Base-by-base conservation (phyloP, 1,140 invertebrate genomes). In the Drosophila navojoa region DNA sequence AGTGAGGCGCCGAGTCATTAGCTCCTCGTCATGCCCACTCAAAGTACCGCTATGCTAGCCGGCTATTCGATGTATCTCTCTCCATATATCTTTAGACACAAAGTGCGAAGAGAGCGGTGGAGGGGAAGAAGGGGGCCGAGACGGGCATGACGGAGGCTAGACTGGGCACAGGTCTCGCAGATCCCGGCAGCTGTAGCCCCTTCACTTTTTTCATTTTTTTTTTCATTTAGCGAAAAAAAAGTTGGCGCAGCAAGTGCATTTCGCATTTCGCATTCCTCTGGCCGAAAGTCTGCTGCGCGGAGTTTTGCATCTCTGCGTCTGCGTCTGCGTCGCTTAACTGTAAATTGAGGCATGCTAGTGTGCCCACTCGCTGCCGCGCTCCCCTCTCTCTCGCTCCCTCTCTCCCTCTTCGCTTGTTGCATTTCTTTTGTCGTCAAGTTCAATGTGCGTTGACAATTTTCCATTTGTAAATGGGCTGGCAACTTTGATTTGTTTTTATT, bases 401-500 rank as follows among this genome's bases (percentile, higher is more conserved):
- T 60, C 52, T 47, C 32, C 50, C 54, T 27, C 55, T 52, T 16
- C 11, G 16, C 54, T n/a, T 25, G 62, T 11, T 69, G 66, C 67
- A 63, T 75, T 75, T 75, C 72, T 75, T 75, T 75, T 75, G 72
- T 81, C 74, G 82, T 87, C 82, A 87, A 87, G 82, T 87, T 89
- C 82, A 87, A 89, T 89, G 82, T 89, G 82, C 82, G 82, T 87
- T 87, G 82, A 87, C 82, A 87, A 87, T 87, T 89, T 86, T 81
- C 82, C 82, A 82, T 84, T 84, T 77, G 77, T 69, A 74, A 82
- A 85, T 77, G 81, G 81, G 60, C 72, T 75, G 67, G 57, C 77
- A 61, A 81, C 78, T 64, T 78, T 85, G 81, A 69, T 76, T 81
- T 71, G 66, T 75, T 59, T 62, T 38, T 38, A 2, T 38, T 38